A percentile compares a stretch with the other conserved stretches of the same genome.
phyloP scores from a whole-genome alignment of 2,888 invertebrate species.

The Drosophila helvetica region DNA sequence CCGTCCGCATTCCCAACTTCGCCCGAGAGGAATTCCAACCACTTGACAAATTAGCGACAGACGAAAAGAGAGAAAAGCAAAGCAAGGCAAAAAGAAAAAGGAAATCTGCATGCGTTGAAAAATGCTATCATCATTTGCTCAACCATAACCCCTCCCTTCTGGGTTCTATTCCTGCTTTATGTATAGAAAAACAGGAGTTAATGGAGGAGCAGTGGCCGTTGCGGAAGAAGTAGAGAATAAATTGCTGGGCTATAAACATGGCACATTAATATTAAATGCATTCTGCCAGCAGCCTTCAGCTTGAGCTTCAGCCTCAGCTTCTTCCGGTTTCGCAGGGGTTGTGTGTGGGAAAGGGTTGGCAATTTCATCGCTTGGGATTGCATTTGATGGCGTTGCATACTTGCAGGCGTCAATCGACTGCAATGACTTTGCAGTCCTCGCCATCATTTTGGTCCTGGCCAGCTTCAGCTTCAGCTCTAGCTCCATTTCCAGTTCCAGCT shows the following conservation, averaged over 20 bases:
- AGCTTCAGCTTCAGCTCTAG: background rate
- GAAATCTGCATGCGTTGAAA: conserved; percentile 63
- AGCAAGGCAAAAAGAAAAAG: conserved; percentile 29
- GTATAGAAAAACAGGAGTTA: conserved; percentile 21
- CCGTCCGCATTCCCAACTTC: conserved; percentile 24
- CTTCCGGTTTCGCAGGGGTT: background rate
- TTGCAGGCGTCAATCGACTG: conserved; percentile 78
- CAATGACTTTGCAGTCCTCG: conserved; percentile 67
- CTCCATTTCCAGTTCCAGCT: background rate
- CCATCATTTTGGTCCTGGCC: conserved; percentile 12
- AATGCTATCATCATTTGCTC: conserved; percentile 68
- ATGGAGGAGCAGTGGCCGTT: conserved; percentile 10
- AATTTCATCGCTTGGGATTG: conserved; percentile 19
- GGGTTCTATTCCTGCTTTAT: conserved; percentile 12
- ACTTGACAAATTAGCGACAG: conserved; percentile 73
- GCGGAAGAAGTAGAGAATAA: conserved; percentile 60
- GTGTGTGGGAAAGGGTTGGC: background rate
- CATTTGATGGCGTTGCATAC: conserved; percentile 59
- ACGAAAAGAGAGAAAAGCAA: conserved; percentile 35
- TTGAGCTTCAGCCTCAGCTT: conserved; percentile 3
- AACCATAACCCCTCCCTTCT: conserved; percentile 15
- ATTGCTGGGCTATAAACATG: conserved; percentile 76
- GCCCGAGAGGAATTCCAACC: conserved; percentile 31
- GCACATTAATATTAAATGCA: conserved; percentile 81
- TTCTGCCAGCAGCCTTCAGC: conserved; percentile 46